These are phyloP conservation scores for Corythornis leucogaster DNA, from an alignment of 2,797 vertebrate species.

Conservation along the genomic window DNA sequence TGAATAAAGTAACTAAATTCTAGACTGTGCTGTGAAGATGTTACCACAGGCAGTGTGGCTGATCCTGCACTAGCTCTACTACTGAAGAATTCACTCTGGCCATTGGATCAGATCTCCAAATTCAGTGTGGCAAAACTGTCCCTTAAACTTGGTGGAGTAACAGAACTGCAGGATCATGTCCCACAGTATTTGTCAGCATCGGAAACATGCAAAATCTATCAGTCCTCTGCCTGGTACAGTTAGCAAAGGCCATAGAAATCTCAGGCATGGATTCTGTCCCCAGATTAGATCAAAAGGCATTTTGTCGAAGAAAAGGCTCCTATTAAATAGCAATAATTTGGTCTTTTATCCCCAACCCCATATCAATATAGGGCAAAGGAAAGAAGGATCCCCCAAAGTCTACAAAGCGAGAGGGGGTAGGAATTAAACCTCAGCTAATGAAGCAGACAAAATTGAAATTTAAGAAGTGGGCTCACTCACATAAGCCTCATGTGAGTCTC, in stretches of 20 bases:
- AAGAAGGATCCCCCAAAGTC: background rate
- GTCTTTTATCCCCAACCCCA: background rate
- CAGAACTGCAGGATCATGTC: background rate
- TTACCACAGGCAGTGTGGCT: background rate
- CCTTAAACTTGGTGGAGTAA: background rate
- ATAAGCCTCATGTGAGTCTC: background rate
- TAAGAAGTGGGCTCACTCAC: background rate
- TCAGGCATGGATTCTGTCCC: background rate
- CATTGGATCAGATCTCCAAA: background rate
- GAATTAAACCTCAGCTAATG: background rate
- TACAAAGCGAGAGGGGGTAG: background rate
- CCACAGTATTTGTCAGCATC: background rate
- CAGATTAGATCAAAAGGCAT: rapidly evolving
- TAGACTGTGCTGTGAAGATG: background rate
- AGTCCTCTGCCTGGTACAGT: background rate
- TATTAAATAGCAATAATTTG: background rate
- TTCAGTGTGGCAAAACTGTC: background rate
- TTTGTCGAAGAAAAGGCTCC: background rate
- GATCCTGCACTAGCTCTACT: background rate
- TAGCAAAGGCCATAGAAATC: background rate
- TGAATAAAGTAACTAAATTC: background rate
- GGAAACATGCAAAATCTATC: background rate
- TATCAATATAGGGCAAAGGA: background rate
- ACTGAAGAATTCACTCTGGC: background rate
- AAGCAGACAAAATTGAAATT: background rate